Evolutionary conservation across 2,797 vertebrate species (phyloP).

Genomic region (Malurus splendens): DNA sequence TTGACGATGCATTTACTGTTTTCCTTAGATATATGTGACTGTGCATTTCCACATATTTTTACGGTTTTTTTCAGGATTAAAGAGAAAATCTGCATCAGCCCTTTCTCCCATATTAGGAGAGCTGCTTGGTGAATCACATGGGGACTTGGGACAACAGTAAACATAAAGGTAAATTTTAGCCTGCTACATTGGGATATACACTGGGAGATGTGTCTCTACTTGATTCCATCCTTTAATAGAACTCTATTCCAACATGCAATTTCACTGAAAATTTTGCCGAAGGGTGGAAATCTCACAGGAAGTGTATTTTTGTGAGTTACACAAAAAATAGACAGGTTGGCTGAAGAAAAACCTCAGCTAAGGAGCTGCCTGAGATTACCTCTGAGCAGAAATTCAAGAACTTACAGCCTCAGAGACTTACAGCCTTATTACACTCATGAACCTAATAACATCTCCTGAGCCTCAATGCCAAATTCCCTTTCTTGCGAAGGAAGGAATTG

Average conservation of each 20-base stretch:
- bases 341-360: not conserved
- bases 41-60: not conserved
- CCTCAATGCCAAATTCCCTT: not conserved
- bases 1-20: not conserved
- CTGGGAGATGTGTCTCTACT: not conserved
- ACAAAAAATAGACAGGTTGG: not conserved
- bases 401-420: not conserved
- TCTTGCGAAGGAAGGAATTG: not conserved
- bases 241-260: not conserved
- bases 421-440: not conserved
- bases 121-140: accelerated
- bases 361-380: not conserved
- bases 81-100: not conserved
- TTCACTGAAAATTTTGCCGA: not conserved
- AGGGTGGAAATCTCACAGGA: not conserved
- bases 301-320: not conserved
- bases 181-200: not conserved
- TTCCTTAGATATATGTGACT: not conserved
- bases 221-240: not conserved
- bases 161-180: not conserved
- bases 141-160: not conserved
- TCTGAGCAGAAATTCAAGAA: not conserved
- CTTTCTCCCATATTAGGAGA: not conserved
- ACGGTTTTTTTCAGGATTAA: not conserved
- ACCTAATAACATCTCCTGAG: not conserved